phyloP scores from a whole-genome alignment of 2,113 vertebrate genomes.

The Pterocles orientalis region DNA sequence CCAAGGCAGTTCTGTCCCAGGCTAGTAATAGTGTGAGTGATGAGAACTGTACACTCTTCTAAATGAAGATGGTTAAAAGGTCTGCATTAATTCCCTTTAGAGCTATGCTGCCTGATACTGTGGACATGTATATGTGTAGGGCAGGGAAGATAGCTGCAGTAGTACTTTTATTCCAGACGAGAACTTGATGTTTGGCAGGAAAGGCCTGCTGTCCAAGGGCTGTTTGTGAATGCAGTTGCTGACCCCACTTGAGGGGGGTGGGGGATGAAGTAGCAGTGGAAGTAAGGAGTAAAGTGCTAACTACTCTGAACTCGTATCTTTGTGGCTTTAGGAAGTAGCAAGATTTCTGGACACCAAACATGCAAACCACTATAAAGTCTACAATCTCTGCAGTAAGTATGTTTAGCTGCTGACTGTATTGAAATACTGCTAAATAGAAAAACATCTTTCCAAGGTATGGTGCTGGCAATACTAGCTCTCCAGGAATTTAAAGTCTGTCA shows the following conservation, averaged over 20 bases:
- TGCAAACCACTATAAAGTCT: conserved; percentile 88
- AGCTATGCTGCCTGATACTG: background rate
- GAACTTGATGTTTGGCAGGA: background rate
- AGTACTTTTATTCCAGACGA: background rate
- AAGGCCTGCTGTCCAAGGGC: background rate
- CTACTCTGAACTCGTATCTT: background rate
- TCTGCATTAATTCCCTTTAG: background rate
- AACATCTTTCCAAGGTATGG: background rate
- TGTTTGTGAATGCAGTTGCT: background rate
- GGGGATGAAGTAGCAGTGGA: background rate
- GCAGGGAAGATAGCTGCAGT: background rate
- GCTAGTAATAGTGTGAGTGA: background rate
- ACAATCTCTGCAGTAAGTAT: conserved; percentile 96
- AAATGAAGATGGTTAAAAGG: background rate
- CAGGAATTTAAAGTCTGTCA: background rate
- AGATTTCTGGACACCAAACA: conserved; percentile 94
- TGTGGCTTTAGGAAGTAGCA: conserved; percentile 85
- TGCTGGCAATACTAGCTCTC: background rate
- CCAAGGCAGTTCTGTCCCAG: background rate
- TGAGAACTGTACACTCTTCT: background rate
- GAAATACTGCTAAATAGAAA: background rate
- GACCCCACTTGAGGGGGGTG: accelerated
- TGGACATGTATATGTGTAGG: background rate
- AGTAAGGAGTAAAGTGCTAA: background rate
- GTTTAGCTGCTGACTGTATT: background rate